Conservation (phyloP, 2,113 vertebrate genomes). For the Pygoscelis antarcticus region DNA sequence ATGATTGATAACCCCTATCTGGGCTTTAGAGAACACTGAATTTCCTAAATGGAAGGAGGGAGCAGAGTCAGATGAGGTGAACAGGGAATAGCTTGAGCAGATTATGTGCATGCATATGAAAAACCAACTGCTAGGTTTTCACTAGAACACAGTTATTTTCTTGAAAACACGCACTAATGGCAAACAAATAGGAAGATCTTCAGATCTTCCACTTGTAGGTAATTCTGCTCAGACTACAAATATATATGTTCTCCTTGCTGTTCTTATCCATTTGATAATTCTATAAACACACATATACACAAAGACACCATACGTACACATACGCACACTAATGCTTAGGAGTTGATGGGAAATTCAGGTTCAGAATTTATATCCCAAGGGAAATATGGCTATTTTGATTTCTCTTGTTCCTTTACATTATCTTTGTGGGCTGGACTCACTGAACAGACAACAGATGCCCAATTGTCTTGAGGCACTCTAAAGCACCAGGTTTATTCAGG, state of each 20-base stretch:
- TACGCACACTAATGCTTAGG: accelerated
- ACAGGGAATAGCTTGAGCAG: constrained; percentile 4
- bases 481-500: neutral
- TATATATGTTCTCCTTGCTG: neutral
- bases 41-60: constrained; percentile 36
- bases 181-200: neutral
- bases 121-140: neutral
- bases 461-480: neutral
- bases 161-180: neutral
- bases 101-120: neutral
- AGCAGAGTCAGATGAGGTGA: neutral
- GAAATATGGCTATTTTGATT: neutral
- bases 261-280: neutral
- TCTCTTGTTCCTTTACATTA: neutral
- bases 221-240: neutral
- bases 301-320: neutral
- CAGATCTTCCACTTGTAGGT: neutral
- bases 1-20: constrained; percentile 64
- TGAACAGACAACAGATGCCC: neutral
- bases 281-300: neutral
- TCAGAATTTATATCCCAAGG: neutral
- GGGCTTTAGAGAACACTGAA: constrained; percentile 52
- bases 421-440: neutral
- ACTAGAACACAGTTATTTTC: neutral
- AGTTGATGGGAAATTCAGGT: neutral